Conservation (phyloP, 2,888 invertebrate genomes). For the Fragum sueziense region DNA sequence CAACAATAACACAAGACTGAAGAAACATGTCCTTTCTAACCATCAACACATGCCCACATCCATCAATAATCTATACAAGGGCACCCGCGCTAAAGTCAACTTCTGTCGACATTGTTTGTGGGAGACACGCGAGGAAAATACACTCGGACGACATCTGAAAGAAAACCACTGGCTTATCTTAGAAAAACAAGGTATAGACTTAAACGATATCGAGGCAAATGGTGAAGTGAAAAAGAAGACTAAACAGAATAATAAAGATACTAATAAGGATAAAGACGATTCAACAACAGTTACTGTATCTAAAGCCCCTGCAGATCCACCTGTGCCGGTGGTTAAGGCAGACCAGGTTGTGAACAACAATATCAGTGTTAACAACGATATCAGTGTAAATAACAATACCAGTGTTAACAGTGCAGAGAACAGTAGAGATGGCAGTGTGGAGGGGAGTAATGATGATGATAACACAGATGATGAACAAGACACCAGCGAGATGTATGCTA, state of each 20-base stretch:
- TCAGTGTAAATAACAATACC: too few species aligned
- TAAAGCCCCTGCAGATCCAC: too few species aligned
- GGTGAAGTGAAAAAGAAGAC: background rate
- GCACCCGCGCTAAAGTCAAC: slow-evolving; percentile 56
- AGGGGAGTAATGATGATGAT: background rate
- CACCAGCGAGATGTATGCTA: slow-evolving; percentile 33
- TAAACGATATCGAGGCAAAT: background rate
- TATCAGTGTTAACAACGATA: background rate
- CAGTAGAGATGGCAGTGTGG: background rate
- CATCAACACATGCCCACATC: slow-evolving; percentile 57
- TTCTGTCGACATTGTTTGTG: slow-evolving; percentile 68
- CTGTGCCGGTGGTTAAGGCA: background rate
- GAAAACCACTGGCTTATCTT: slow-evolving; percentile 42
- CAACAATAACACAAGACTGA: slow-evolving; percentile 64
- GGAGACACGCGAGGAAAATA: slow-evolving; percentile 62
- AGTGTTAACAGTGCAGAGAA: background rate
- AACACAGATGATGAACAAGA: slow-evolving; percentile 31
- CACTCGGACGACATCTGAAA: slow-evolving; percentile 56
- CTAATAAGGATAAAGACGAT: background rate
- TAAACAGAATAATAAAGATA: background rate
- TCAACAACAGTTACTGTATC: too few species aligned
- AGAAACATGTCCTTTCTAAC: slow-evolving; percentile 66
- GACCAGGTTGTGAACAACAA: background rate
- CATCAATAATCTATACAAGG: slow-evolving; percentile 61
- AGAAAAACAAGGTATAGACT: background rate